Conservation (phyloP, 2,113 vertebrate genomes). For the Ornithorhynchus anatinus region DNA sequence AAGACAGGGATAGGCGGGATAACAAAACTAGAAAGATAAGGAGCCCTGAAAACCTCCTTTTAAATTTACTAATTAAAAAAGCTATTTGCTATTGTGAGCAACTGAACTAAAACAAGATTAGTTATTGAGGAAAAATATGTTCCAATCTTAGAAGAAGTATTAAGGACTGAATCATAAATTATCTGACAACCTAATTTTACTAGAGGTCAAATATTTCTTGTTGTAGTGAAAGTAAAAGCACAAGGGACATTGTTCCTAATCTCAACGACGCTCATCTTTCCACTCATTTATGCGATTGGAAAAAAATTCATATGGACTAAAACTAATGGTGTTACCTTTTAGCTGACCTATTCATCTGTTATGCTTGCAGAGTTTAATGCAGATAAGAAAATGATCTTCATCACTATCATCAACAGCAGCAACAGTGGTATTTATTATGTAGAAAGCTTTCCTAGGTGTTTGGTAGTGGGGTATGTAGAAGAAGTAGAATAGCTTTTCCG, state of each 20-base stretch:
- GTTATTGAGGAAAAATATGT: constrained; percentile 42
- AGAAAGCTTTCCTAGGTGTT: no score
- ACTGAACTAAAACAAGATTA: constrained; percentile 62
- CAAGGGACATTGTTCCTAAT: constrained; percentile 3
- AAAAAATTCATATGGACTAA: not conserved
- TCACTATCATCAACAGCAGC: no score
- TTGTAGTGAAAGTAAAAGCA: constrained; percentile 17
- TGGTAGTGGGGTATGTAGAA: no score
- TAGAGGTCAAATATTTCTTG: constrained; percentile 49
- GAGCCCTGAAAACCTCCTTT: constrained; percentile 54
- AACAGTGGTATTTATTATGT: no score
- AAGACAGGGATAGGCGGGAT: constrained; percentile 59
- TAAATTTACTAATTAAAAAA: constrained; percentile 67
- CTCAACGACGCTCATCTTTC: not conserved
- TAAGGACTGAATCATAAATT: constrained; percentile 45
- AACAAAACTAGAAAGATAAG: constrained; percentile 66
- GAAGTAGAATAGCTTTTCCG: no score
- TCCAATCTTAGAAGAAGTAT: constrained; percentile 32
- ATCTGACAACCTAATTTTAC: constrained; percentile 50
- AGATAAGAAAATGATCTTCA: not conserved
- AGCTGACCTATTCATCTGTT: not conserved
- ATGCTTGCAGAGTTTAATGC: not conserved
- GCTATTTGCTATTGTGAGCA: constrained; percentile 54
- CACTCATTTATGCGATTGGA: not conserved
- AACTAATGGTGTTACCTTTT: not conserved